phyloP scores from a whole-genome alignment of 92 coral and sea anemone species.

The Galaxea fascicularis region DNA sequence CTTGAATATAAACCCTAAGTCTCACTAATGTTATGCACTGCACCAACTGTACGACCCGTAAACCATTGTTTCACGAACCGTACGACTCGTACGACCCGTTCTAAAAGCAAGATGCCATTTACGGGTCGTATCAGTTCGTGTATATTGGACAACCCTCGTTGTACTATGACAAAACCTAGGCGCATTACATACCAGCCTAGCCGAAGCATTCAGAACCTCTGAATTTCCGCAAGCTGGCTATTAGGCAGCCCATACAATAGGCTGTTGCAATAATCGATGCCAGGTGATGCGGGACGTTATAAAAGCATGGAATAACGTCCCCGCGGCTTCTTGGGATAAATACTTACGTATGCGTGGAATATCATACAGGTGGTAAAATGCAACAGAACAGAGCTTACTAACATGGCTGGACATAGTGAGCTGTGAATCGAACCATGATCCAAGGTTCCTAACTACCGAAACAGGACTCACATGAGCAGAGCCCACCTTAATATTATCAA shows the following conservation, averaged over 20 bases:
- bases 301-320: conserved; percentile 39
- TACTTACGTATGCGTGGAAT: conserved; percentile 47
- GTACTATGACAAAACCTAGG: too few species aligned
- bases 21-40: too few species aligned
- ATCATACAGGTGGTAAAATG: conserved; percentile 53
- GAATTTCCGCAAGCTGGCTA: conserved; percentile 42
- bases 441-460: conserved; percentile 44
- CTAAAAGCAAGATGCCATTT: too few species aligned
- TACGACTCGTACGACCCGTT: too few species aligned
- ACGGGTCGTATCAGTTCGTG: too few species aligned
- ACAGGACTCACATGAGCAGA: conserved; percentile 34
- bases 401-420: too few species aligned
- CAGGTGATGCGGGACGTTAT: conserved; percentile 29
- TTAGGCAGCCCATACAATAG: conserved; percentile 51
- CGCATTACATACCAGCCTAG: conserved; percentile 40
- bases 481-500: too few species aligned
- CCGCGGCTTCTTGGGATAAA: conserved; percentile 34
- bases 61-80: too few species aligned
- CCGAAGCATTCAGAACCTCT: conserved; percentile 51
- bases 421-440: conserved; percentile 50
- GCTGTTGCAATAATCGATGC: conserved; percentile 47
- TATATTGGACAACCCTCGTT: too few species aligned
- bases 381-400: conserved; percentile 36
- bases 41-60: too few species aligned
- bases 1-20: too few species aligned